Base-by-base conservation (phyloP, 35 echinoderm and acorn worm genomes). In the Diadema setosum region DNA sequence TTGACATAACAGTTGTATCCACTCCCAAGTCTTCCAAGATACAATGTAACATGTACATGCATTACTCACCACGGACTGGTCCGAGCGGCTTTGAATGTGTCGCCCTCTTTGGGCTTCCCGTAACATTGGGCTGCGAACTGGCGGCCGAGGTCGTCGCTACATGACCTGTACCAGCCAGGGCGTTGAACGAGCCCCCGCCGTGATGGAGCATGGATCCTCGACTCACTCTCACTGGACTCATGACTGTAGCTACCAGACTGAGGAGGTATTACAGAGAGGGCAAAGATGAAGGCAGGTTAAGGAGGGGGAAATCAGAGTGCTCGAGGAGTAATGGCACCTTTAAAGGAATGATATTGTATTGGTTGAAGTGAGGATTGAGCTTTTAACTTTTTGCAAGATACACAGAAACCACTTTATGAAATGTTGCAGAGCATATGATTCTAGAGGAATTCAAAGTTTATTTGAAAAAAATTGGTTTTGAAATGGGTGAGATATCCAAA, bases 11-110 rank as follows among this genome's bases (percentile, higher is more conserved):
- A n/a, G n/a, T n/a, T n/a, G n/a, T n/a, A n/a, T n/a, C n/a, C n/a
- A n/a, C n/a, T n/a, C n/a, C n/a, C n/a, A n/a, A n/a, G n/a, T n/a
- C n/a, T 55, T 12, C 21, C 49, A 55, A n/a, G 12, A 55, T 55
- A 2, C 12, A n/a, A 12, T 55, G 49, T 55, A 0, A 2, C 49
- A n/a, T 55, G 23, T 36, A 70, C 65, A 70, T 39, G 35, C 11
- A 30, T 48, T 33, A 46, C 85, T 80, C 70, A 94, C 93, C 93
- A 90, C 87, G 85, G 21, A 94, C 93, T 36, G 93, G 93, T 18
- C 93, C 93, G 2, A 94, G 83, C 34, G 90, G 82, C 39, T 81
- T 90, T 2, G 70, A 63, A 55, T 55, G 14, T 4, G 46, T 36
- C 18, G 17, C 23, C 45, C 82, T 90, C 75, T 83, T 83, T 45